These are phyloP conservation scores for Antigone vipio DNA, from an alignment of 2,113 vertebrate species.

Conservation along the genomic window DNA sequence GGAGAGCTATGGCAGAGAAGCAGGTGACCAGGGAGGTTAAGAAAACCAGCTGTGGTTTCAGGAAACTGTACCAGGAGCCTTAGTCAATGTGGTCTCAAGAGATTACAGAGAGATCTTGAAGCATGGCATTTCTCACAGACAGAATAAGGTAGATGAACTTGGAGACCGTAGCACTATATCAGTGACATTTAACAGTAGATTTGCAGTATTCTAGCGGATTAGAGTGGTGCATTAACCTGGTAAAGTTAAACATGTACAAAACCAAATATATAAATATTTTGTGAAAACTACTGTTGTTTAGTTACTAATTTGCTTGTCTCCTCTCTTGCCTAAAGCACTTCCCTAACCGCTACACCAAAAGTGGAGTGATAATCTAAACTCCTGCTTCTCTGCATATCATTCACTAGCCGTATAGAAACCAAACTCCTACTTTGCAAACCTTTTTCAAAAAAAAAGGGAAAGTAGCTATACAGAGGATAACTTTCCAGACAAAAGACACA, in stretches of 20 bases:
- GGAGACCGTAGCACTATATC: rapidly evolving
- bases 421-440: neutral
- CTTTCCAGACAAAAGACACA: neutral
- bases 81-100: neutral
- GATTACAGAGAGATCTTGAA: neutral
- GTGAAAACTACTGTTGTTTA: neutral
- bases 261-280: neutral
- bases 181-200: neutral
- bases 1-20: neutral
- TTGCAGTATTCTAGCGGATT: neutral
- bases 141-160: rapidly evolving
- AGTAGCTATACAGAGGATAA: neutral
- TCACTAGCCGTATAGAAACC: neutral
- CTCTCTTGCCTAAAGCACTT: neutral
- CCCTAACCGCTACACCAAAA: neutral
- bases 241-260: neutral
- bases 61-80: neutral
- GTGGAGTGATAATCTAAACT: neutral
- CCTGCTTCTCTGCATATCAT: neutral
- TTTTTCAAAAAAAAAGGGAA: neutral
- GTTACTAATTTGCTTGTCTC: neutral
- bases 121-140: neutral
- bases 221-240: neutral
- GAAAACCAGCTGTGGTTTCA: neutral
- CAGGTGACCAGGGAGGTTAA: neutral